Evolutionary conservation across 2,888 invertebrate species (phyloP).

Genomic region (Disparrhopalites patrizii): DNA sequence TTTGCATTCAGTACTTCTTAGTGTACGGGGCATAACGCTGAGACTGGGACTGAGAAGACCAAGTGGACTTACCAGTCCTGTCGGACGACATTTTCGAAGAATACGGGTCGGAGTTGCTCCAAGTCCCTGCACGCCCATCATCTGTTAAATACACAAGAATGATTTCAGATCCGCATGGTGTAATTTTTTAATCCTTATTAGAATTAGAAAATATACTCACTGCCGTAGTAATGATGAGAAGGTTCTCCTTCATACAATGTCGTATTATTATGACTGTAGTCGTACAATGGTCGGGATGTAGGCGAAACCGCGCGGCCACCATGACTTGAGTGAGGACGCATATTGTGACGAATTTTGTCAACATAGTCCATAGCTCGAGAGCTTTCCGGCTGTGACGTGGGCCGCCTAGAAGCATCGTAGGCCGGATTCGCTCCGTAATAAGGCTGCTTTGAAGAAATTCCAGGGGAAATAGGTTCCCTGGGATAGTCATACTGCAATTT

Average conservation of each 20-base stretch:
- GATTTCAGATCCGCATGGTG: too few relatives aligned
- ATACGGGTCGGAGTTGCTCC: conserved; percentile 16
- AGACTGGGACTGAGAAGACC: conserved; percentile 16
- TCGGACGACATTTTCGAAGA: conserved; percentile 18
- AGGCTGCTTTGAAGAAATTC: conserved; percentile 14
- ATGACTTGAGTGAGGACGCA: conserved; percentile 5
- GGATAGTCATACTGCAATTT: conserved; percentile 24
- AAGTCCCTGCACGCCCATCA: conserved; percentile 12
- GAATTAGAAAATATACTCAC: conserved; percentile 8
- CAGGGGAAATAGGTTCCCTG: conserved; percentile 14
- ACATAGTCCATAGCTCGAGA: conserved; percentile 29
- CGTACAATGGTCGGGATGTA: neutral
- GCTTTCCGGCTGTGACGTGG: conserved; percentile 12
- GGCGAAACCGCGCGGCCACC: conserved; percentile 9
- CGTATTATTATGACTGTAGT: conserved; percentile 15
- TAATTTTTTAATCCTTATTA: too few relatives aligned
- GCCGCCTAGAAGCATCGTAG: neutral
- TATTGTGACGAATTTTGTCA: conserved; percentile 23
- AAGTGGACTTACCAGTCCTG: conserved; percentile 10
- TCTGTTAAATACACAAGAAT: neutral
- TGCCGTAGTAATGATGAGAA: conserved; percentile 28
- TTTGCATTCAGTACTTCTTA: conserved; percentile 18
- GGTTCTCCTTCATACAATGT: conserved; percentile 21
- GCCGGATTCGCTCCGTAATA: conserved; percentile 18
- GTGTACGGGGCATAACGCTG: conserved; percentile 26